Percentiles rank a stretch among this genome's conserved stretches.
These are phyloP conservation scores for Pteropus alecto DNA, from an alignment of 2,113 vertebrate genomes.

Conservation along the genomic window DNA sequence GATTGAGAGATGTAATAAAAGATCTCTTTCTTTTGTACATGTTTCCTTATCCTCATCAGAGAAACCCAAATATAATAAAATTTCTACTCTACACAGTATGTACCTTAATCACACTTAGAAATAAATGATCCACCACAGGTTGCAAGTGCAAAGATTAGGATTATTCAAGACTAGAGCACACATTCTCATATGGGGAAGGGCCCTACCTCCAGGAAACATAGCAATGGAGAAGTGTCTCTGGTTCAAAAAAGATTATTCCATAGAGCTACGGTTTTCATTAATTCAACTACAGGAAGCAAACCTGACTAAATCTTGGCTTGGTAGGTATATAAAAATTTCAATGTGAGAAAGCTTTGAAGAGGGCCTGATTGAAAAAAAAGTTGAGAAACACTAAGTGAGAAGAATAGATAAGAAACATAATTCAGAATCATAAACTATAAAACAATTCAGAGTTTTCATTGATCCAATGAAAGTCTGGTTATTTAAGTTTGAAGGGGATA, in stretches of 20 bases:
- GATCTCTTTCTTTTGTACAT: neutral
- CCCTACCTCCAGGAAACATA: neutral
- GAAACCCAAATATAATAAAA: slow-evolving; percentile 16
- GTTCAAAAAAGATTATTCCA: neutral
- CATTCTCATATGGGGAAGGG: neutral
- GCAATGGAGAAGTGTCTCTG: neutral
- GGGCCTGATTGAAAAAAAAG: neutral
- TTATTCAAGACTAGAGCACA: neutral
- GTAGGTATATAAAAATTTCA: neutral
- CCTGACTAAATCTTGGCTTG: neutral
- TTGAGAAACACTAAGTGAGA: neutral
- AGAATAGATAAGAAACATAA: neutral
- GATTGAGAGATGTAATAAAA: neutral
- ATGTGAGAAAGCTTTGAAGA: neutral
- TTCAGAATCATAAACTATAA: neutral
- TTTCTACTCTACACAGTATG: neutral
- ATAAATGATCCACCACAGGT: neutral
- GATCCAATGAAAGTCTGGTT: neutral
- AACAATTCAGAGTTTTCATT: neutral
- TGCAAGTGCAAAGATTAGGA: neutral
- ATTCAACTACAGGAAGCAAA: neutral
- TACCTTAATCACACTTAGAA: neutral
- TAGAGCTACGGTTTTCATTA: neutral
- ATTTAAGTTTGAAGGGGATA: neutral
- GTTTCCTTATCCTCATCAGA: neutral